Base-by-base conservation (phyloP, 2,888 invertebrate species). In the Eilema griseolum region DNA sequence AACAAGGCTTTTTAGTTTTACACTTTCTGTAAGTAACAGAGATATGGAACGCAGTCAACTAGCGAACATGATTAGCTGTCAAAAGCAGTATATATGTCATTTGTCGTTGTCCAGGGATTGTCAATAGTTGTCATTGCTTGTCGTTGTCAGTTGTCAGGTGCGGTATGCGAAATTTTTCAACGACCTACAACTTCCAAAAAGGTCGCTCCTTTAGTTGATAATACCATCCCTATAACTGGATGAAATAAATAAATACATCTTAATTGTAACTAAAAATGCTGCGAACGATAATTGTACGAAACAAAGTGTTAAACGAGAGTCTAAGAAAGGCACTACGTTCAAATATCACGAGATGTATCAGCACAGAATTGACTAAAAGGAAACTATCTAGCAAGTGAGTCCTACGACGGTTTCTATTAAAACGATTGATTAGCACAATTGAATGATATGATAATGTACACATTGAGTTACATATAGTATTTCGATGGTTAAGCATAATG, bases 261-360 rank as follows among this genome's bases (percentile, higher is more conserved):
- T 89, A 87, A 74, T 83, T 83, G 70, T 72, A 86, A 82, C 82
- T 82, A 85, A 95, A 95, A 91, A 97, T 98, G 97, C 96, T 98
- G 93, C 97, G 97, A 95, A 97, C 97, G 92, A 96, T 97, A 86
- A 93, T 96, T 88, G 93, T 96, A 91, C 97, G 97, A 95, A 97
- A 96, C 91, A 96, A 97, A 90, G 91, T 96, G 84, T 90, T 97
- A 84, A 96, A 96, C 86, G 95, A 96, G 88, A 93, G 96, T 85
- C 89, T 97, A 65, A 96, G 96, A 90, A 96, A 96, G 93, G 94
- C 95, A 83, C 88, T 96, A 77, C 93, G 96, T 85, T 91, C 92
- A 77, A 97, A 96, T 90, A 89, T 95, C 82, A 91, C 96, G 76
- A 96, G 96, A 93, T 96, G 96, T 90, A 82, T 96, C 80, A 95